A percentile compares a stretch with the other conserved stretches of the same genome.
Conservation (phyloP, 2,113 vertebrate genomes). For the Anhinga anhinga region DNA sequence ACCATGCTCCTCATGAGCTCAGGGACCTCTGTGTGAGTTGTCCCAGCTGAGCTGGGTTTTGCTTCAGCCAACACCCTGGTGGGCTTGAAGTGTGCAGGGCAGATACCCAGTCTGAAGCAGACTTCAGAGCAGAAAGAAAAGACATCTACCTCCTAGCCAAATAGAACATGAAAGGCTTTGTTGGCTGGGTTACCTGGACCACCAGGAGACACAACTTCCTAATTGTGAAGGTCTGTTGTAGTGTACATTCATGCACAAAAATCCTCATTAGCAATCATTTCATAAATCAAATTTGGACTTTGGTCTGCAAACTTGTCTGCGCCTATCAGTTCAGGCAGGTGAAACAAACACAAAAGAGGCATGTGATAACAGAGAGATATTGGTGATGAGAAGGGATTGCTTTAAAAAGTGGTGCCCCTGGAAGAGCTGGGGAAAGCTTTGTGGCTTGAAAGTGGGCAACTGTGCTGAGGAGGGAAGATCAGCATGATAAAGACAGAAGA, state of each 20-base stretch:
- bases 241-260: background rate
- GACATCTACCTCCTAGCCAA: background rate
- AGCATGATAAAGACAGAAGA: constrained; percentile 43
- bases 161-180: background rate
- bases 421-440: constrained; percentile 3
- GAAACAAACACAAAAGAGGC: background rate
- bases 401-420: background rate
- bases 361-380: background rate
- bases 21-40: background rate
- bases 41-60: background rate
- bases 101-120: background rate
- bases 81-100: background rate
- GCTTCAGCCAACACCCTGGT: background rate
- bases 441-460: background rate
- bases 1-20: background rate
- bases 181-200: background rate
- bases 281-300: background rate
- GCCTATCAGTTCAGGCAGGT: background rate
- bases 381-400: background rate
- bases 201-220: background rate
- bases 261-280: background rate
- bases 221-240: background rate
- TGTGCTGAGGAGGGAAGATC: background rate
- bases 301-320: background rate
- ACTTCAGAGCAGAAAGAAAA: background rate